Evolutionary conservation across 2,888 invertebrate genomes (phyloP), one percentile per base, ranked within the genome.

Genomic region (Diarsia brunnea): DNA sequence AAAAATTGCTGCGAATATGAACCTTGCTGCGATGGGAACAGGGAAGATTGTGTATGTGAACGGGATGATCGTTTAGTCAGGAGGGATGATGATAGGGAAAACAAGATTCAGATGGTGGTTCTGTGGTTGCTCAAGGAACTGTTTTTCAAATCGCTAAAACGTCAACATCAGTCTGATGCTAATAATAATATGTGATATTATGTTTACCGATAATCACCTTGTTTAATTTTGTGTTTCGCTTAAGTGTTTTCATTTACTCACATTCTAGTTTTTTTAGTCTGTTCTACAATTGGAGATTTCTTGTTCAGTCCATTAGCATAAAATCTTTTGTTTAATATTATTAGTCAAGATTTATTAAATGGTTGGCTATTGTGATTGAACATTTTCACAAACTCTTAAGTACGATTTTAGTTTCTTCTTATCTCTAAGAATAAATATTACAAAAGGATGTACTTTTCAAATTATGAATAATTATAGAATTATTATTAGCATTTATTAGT

Each of bases 41-140:
- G n/a, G n/a, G n/a, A 58, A 1, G 19, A 51, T 8, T 0, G 31
- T 8, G 16, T 7, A 24, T 55, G 24, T 65, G 63, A 70, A 43
- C 4, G 31, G 21, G 31, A 77, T 24, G 12, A 43, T 10, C 21
- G 21, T 45, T 55, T 47, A 24, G 73, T 43, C 2, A 47, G 11
- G 12, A 31, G n/a, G 0, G 21, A 66, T n/a, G 24, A 27, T 24
- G 66, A 64, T 12, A 78, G 64, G 5, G 82, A 81, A 0, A 68
- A 51, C 19, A 79, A 68, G 10, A 47, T 82, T 0, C 63, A 4
- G 0, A 0, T 81, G 0, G 14, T 79, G 21, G 14, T 82, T 0
- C 16, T 79, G 10, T 82, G 82, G 76, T 14, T 79, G 19, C 3
- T 79, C 0, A 75, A 4, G 10, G 64, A 64, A 47, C 27, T 79